These are phyloP conservation scores for Laticauda laticaudata DNA, from an alignment of 2,113 vertebrate species.

Conservation along the genomic window DNA sequence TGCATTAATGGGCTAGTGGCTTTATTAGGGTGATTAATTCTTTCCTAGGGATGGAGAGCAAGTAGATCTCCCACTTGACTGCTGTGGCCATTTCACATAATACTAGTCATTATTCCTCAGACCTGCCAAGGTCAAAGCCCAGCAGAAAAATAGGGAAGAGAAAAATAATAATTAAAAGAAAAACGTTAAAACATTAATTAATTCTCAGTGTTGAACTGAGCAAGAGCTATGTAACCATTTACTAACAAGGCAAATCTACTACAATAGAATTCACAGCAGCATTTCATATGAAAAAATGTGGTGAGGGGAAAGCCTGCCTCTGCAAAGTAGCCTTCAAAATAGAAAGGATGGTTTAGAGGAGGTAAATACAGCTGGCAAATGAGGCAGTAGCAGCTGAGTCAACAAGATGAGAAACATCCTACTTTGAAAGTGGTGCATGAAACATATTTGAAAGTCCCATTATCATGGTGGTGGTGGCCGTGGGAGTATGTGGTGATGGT, in stretches of 20 bases:
- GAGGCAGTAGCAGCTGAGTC: background rate
- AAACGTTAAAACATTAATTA: background rate
- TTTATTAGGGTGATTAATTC: background rate
- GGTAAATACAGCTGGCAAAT: background rate
- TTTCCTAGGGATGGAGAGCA: background rate
- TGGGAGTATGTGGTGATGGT: background rate
- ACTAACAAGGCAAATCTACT: background rate
- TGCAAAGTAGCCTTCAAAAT: background rate
- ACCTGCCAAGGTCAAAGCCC: background rate
- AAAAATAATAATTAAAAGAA: background rate
- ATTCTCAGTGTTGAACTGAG: background rate
- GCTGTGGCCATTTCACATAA: background rate
- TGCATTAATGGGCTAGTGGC: background rate
- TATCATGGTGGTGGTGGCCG: background rate
- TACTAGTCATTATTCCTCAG: background rate
- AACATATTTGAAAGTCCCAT: background rate
- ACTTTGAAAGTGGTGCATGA: background rate
- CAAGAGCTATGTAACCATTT: background rate
- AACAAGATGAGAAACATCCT: background rate
- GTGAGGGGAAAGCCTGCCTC: background rate
- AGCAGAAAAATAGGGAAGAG: background rate
- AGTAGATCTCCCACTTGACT: background rate
- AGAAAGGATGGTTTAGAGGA: background rate
- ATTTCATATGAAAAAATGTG: background rate
- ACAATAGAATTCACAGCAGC: background rate